Conservation (phyloP, 2,888 invertebrate genomes). For the Diaphora mendica region DNA sequence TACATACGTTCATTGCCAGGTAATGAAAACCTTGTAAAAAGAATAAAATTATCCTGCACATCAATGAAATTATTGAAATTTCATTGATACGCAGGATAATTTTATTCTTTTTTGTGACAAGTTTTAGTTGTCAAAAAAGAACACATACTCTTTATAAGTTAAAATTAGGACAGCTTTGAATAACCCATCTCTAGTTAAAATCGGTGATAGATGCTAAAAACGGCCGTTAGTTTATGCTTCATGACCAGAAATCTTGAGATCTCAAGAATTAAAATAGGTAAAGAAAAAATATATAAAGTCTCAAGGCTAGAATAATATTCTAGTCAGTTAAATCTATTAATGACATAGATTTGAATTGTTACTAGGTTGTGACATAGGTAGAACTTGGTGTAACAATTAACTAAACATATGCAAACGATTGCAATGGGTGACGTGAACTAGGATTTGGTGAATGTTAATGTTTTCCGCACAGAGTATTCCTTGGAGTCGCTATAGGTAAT, state of each 20-base stretch:
- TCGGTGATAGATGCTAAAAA: too few relatives aligned
- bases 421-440: conserved; percentile 49
- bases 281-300: neutral
- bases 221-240: neutral
- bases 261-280: too few relatives aligned
- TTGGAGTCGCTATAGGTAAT: conserved; percentile 25
- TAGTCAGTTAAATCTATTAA: conserved; percentile 32
- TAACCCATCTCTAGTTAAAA: neutral
- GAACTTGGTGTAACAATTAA: conserved; percentile 54
- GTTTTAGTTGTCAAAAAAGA: too few relatives aligned
- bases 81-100: too few relatives aligned
- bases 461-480: conserved; percentile 29
- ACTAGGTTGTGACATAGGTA: conserved; percentile 30
- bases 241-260: neutral
- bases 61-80: too few relatives aligned
- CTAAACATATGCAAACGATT: conserved; percentile 58
- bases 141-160: too few relatives aligned
- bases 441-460: conserved; percentile 58
- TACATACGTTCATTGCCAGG: too few relatives aligned
- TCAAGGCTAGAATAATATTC: neutral
- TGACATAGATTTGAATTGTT: conserved; percentile 24
- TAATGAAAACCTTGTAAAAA: too few relatives aligned
- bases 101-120: too few relatives aligned
- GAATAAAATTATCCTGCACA: too few relatives aligned
- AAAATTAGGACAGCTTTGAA: neutral